Evolutionary conservation across 2,113 vertebrate species (phyloP).

Genomic region (Cephalophus harveyi): DNA sequence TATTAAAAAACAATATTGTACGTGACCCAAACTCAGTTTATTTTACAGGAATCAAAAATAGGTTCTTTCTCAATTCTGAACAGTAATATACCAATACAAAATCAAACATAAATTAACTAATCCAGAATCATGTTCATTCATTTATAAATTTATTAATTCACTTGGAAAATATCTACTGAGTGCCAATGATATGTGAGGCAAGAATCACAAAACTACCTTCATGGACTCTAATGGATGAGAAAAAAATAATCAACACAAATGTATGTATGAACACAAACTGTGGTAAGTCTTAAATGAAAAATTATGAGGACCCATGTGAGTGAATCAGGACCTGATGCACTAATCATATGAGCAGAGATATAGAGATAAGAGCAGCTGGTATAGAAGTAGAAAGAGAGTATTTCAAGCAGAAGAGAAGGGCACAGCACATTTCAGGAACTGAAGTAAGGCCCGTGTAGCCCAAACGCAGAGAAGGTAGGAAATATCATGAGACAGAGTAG

Average conservation of each 20-base stretch:
- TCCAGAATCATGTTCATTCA: not conserved
- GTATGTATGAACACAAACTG: not conserved
- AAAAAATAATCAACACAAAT: not conserved
- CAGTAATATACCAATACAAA: not conserved
- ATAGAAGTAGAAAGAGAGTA: not conserved
- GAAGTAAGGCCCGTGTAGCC: not conserved
- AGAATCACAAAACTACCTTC: not conserved
- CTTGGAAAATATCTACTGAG: not conserved
- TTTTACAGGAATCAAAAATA: not conserved
- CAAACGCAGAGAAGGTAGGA: not conserved
- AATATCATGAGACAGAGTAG: not conserved
- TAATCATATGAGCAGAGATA: not conserved
- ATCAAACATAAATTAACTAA: conserved; percentile 1
- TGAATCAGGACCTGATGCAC: not conserved
- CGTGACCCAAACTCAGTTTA: not conserved
- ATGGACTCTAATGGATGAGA: not conserved
- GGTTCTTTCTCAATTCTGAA: not conserved
- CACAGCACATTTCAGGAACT: not conserved
- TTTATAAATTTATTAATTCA: not conserved
- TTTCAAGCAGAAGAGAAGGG: not conserved
- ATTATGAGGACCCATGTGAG: not conserved
- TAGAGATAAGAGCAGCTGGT: not conserved
- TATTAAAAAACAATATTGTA: not conserved
- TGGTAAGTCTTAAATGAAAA: not conserved
- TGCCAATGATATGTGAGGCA: not conserved